A percentile compares a stretch with the other conserved stretches of the same genome.
Conservation (phyloP, 2,113 vertebrate species). For the Oxyruncus cristatus region DNA sequence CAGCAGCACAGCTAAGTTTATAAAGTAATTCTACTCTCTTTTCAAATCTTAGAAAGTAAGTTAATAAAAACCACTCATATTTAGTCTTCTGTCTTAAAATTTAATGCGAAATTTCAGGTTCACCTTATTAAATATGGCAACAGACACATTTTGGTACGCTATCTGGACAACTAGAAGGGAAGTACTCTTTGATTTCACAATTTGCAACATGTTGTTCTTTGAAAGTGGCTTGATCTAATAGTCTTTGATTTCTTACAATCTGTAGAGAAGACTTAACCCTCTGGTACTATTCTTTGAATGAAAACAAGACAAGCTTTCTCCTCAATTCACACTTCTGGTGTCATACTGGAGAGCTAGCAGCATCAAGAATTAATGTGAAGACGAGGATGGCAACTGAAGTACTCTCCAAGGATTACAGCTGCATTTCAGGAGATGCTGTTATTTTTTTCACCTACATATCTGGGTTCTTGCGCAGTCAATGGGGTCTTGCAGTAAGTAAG, state of each 20-base stretch:
- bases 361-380: neutral
- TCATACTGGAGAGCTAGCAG: neutral
- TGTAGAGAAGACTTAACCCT: neutral
- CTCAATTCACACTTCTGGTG: neutral
- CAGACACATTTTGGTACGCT: neutral
- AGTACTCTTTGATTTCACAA: neutral
- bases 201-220: neutral
- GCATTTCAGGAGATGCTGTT: neutral
- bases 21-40: neutral
- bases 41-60: neutral
- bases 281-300: fast-evolving
- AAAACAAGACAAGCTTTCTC: neutral
- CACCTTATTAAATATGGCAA: neutral
- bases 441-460: neutral
- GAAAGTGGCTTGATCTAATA: neutral
- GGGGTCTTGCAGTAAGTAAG: neutral
- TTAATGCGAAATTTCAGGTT: constrained; percentile 1
- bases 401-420: neutral
- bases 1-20: neutral
- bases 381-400: neutral
- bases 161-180: neutral
- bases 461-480: neutral
- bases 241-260: neutral
- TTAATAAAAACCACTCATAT: neutral
- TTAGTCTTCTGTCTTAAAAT: neutral